Evolutionary conservation across 2,888 invertebrate species (phyloP), one percentile per base, ranked within the genome.

Genomic region (Hydroisotoma schaefferi): DNA sequence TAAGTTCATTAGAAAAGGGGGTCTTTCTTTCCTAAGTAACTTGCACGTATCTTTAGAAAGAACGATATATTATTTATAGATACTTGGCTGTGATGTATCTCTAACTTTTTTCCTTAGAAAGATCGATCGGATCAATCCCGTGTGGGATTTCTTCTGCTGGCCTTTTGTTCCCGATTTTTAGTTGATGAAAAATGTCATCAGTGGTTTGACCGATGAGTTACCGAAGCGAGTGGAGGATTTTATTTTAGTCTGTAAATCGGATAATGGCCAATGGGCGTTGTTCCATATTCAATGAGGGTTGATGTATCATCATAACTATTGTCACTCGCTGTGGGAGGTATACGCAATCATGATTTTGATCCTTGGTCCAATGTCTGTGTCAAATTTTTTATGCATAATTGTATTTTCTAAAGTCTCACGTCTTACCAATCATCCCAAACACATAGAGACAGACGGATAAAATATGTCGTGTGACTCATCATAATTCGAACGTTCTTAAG

Each of bases 271-370:
- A 40, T 29, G 51, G 51, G 51, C 51, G 51, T 52, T 52, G 51
- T 56, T 52, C 59, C 56, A 65, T 55, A 65, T 61, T 61, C 58
- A 51, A 46, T 58, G 28, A 47, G 55, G 48, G 27, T 62, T 65
- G 59, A 65, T 65, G 56, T 59, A 61, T 65, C 59, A 61, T 65
- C 59, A 61, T 57, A 61, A 61, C 61, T 61, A 67, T 67, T 67
- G 67, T 67, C 64, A 64, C 63, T 59, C 63, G 27, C 67, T 33
- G 56, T 67, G 67, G 67, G 67, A 61, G 67, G 67, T 63, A 65
- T 54, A 43, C 46, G 23, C 44, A 49, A 29, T 52, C 51, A 62
- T 51, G 61, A 61, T 53, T 61, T 61, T 55, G 60, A 61, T 61
- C 56, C 60, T 47, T 61, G 44, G 37, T 12, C 56, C 48, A 38